phyloP scores from a whole-genome alignment of 2,888 invertebrate genomes.

The Epistrophella euchroma region DNA sequence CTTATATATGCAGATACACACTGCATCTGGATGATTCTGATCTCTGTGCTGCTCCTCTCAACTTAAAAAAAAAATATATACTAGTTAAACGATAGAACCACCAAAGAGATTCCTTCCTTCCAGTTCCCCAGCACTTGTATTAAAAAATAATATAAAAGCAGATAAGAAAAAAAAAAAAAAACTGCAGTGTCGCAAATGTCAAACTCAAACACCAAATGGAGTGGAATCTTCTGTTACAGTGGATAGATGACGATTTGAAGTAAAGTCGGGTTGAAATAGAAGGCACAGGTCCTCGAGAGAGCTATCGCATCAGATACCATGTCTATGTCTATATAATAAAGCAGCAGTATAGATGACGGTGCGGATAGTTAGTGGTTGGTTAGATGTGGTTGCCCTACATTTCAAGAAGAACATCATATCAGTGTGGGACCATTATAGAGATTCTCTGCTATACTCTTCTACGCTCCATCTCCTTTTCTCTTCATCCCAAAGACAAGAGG shows the following conservation, averaged over 20 bases:
- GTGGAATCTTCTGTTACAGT: conserved; percentile 70
- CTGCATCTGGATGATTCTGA: conserved; percentile 30
- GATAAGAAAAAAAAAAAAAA: conserved; percentile 21
- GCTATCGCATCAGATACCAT: conserved; percentile 16
- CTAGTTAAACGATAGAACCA: not conserved
- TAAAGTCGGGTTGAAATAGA: conserved; percentile 27
- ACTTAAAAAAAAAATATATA: not conserved
- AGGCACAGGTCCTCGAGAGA: conserved; percentile 5
- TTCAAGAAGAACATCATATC: conserved; percentile 59
- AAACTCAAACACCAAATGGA: conserved; percentile 74
- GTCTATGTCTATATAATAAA: not conserved
- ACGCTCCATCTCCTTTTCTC: conserved; percentile 6
- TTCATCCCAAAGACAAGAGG: conserved; percentile 22
- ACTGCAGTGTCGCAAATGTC: conserved; percentile 67
- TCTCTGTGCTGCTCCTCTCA: conserved; percentile 7
- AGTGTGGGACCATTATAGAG: conserved; percentile 1
- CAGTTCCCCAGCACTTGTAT: conserved; percentile 30
- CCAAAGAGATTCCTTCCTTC: conserved; percentile 11
- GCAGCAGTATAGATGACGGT: conserved; percentile 39
- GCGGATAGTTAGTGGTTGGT: conserved; percentile 66
- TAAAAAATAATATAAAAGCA: conserved; percentile 49
- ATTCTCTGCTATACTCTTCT: not conserved
- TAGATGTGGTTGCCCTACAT: conserved; percentile 70
- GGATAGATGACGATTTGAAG: conserved; percentile 56
- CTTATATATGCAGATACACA: not conserved